Conservation (phyloP, 2,113 vertebrate species). For the Promerops cafer region DNA sequence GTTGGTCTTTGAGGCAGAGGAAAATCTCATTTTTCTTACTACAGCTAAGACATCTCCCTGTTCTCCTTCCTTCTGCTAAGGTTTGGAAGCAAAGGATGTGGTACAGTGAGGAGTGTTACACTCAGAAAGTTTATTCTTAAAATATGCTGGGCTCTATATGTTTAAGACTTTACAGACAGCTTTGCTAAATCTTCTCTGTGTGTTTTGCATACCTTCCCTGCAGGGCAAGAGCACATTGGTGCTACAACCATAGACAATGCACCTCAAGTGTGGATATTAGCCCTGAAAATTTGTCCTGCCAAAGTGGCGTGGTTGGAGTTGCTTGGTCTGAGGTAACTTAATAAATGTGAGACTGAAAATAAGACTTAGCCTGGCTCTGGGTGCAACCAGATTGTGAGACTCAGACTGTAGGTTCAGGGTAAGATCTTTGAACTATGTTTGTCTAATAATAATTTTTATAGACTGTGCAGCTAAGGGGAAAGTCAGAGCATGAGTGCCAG, state of each 20-base stretch:
- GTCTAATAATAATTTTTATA: neutral
- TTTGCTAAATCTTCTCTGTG: neutral
- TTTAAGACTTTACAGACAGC: neutral
- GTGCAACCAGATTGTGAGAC: neutral
- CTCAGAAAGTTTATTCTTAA: neutral
- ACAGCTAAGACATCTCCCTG: neutral
- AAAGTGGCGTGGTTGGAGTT: neutral
- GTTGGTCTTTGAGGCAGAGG: neutral
- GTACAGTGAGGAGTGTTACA: neutral
- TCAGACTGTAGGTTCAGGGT: neutral
- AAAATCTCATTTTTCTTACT: neutral
- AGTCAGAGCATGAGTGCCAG: neutral
- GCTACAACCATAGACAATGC: neutral
- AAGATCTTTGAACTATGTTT: neutral
- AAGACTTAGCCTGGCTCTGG: neutral
- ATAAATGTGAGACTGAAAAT: neutral
- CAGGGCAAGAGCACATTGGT: neutral
- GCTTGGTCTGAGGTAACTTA: neutral
- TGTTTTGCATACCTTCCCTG: neutral
- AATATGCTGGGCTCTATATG: neutral
- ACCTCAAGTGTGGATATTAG: rapidly evolving
- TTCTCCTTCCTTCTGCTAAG: neutral
- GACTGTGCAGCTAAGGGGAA: neutral
- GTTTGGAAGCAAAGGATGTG: neutral
- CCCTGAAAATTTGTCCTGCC: neutral